Evolutionary conservation across 2,797 vertebrate species (phyloP), one percentile per base, ranked within the genome.

Genomic region (Gadopsis bispinosus): DNA sequence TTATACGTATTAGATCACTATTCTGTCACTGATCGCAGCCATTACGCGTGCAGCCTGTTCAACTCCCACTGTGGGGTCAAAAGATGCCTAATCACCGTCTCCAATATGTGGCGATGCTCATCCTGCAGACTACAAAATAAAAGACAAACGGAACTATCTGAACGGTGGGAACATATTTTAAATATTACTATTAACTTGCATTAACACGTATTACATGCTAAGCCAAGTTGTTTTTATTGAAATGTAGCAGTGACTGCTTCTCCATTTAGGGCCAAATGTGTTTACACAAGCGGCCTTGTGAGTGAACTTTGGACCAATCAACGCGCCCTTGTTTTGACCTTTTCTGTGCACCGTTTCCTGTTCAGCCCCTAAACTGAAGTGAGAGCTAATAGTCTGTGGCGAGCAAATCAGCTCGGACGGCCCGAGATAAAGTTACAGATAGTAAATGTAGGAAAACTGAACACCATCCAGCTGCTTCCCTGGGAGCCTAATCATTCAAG

Each of bases 401-500:
- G 9, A 26, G 50, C 5, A 68, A 47, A 66, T 16, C 22, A 41
- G 10, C 33, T 19, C 53, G 72, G 6, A 61, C 22, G 48, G 37
- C 14, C 20, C 1, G 4, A 35, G 26, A 48, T 53, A 41, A 76
- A 73, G 53, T 17, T 29, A 59, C 43, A 58, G n/a, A 61, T 29
- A 2, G 14, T 71, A n/a, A n/a, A n/a, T n/a, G 26, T 58, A 60
- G 55, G 17, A 76, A 58, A 51, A 51, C 35, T 43, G 29, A 55
- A 48, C n/a, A 16, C 39, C 19, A n/a, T 48, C 39, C 16, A 10
- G 70, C 76, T 77, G 47, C 60, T 37, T 67, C 33, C 33, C 68
- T 22, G 3, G n/a, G 3, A 75, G 65, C 48, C 84, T 37, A 84
- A 84, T 80, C 72, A 87, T 82, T 84, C 43, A 81, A 58, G 7